These are phyloP conservation scores for Hippolais icterina DNA, from an alignment of 2,113 vertebrate species.

Conservation along the genomic window DNA sequence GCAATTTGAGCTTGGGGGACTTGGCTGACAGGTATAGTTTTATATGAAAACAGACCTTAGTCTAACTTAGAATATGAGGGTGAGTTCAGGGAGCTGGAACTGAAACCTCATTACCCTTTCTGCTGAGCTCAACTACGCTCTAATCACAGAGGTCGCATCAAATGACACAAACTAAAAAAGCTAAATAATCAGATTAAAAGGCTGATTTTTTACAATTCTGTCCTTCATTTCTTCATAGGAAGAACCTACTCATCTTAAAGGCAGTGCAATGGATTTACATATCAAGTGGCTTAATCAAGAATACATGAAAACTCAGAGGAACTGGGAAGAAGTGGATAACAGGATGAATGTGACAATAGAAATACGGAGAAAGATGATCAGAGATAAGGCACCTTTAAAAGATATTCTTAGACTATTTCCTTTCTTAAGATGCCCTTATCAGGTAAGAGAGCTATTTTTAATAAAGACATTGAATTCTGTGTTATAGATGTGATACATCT, in stretches of 20 bases:
- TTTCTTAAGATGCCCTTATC: conserved; percentile 71
- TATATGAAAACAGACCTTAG: neutral
- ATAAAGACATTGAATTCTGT: neutral
- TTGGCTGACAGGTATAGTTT: neutral
- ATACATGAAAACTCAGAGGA: conserved; percentile 66
- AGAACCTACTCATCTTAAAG: conserved; percentile 22
- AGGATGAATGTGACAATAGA: conserved; percentile 68
- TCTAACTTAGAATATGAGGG: neutral
- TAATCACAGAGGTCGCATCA: neutral
- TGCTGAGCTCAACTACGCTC: neutral
- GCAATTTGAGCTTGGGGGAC: neutral
- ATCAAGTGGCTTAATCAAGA: conserved; percentile 69
- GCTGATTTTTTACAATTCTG: neutral
- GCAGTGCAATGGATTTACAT: conserved; percentile 16
- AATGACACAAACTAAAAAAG: neutral
- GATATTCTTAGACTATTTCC: conserved; percentile 70
- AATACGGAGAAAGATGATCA: conserved; percentile 70
- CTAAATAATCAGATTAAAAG: neutral
- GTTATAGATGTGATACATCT: neutral
- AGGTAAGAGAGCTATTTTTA: conserved; percentile 48
- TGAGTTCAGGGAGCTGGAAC: neutral
- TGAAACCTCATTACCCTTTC: neutral
- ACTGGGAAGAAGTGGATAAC: conserved; percentile 71
- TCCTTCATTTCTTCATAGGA: conserved; percentile 39
- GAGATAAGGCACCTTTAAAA: conserved; percentile 48